A percentile compares a stretch with the other conserved stretches of the same genome.
These are phyloP conservation scores for Dasyprocta punctata DNA, from an alignment of 2,113 vertebrate species.

Conservation along the genomic window DNA sequence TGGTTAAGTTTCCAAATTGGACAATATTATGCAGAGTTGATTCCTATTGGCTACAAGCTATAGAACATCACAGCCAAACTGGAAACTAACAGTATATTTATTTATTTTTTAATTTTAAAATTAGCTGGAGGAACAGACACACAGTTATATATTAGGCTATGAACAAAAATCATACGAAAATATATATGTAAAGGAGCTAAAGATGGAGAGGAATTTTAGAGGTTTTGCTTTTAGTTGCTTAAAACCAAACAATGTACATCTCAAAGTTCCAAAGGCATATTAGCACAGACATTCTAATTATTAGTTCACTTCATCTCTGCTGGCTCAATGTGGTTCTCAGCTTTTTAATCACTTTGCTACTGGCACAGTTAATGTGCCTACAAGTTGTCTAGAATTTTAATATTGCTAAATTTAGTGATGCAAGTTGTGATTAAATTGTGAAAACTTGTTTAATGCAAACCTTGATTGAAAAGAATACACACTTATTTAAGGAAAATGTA, in stretches of 20 bases:
- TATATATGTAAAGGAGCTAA: background rate
- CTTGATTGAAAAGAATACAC: slow-evolving; percentile 84
- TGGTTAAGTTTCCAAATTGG: slow-evolving; percentile 84
- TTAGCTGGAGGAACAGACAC: slow-evolving; percentile 82
- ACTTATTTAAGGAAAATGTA: slow-evolving; percentile 88
- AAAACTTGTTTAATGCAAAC: slow-evolving; percentile 78
- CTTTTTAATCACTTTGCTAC: slow-evolving; percentile 82
- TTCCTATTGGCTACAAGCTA: slow-evolving; percentile 85
- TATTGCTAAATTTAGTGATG: slow-evolving; percentile 77
- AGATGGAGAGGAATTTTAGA: slow-evolving; percentile 44
- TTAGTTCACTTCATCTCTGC: slow-evolving; percentile 78
- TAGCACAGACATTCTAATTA: slow-evolving; percentile 77
- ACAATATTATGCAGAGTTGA: slow-evolving; percentile 82
- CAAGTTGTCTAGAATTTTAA: slow-evolving; percentile 81
- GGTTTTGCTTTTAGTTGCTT: slow-evolving; percentile 41
- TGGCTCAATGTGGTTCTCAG: slow-evolving; percentile 65
- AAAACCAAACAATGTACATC: slow-evolving; percentile 57
- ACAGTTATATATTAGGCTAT: slow-evolving; percentile 77
- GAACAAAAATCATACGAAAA: slow-evolving; percentile 70
- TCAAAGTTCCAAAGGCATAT: slow-evolving; percentile 68
- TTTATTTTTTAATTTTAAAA: slow-evolving; percentile 82
- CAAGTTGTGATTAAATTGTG: slow-evolving; percentile 84
- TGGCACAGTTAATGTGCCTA: slow-evolving; percentile 77
- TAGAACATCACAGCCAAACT: slow-evolving; percentile 82
- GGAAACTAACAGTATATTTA: slow-evolving; percentile 84